Evolutionary conservation across 2,888 invertebrate genomes (phyloP).

Genomic region (Scaptodrosophila latifasciaeformis): DNA sequence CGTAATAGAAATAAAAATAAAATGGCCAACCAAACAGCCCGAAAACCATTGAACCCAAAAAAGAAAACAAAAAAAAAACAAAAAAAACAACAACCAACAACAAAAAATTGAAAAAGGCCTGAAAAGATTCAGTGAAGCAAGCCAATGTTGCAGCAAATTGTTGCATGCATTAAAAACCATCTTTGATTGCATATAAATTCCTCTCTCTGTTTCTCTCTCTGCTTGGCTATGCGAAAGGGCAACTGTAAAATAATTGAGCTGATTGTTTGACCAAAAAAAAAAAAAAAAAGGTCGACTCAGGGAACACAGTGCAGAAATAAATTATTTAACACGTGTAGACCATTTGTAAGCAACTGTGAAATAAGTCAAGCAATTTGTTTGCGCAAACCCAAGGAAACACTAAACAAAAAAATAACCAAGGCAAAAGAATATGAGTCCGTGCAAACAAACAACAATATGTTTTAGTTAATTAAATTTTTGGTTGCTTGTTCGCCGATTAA

Average conservation of each 20-base stretch:
- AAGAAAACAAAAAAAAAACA: background rate
- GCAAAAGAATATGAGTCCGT: too few relatives aligned
- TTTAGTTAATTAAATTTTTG: background rate
- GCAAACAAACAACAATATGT: too few relatives aligned
- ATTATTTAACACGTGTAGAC: conserved; percentile 43
- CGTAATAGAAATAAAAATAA: too few relatives aligned
- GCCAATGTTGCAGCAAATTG: conserved; percentile 1
- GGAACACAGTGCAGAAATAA: background rate
- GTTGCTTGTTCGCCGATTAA: too few relatives aligned
- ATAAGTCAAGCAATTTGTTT: background rate
- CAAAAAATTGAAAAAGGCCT: background rate
- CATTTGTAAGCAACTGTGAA: conserved; percentile 28
- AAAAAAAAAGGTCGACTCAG: background rate
- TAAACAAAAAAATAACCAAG: too few relatives aligned
- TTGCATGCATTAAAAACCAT: conserved; percentile 1
- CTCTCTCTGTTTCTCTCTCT: too few relatives aligned
- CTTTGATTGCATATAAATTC: conserved; percentile 3
- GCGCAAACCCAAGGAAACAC: too few relatives aligned
- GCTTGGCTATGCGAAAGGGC: too few relatives aligned
- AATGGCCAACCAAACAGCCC: too few relatives aligned
- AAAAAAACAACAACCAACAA: background rate
- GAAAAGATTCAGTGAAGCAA: background rate
- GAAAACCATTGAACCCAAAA: background rate
- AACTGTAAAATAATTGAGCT: conserved; percentile 32
- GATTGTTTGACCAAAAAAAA: conserved; percentile 5